Conservation (phyloP, 2,797 vertebrate species). For the Chromis chromis region DNA sequence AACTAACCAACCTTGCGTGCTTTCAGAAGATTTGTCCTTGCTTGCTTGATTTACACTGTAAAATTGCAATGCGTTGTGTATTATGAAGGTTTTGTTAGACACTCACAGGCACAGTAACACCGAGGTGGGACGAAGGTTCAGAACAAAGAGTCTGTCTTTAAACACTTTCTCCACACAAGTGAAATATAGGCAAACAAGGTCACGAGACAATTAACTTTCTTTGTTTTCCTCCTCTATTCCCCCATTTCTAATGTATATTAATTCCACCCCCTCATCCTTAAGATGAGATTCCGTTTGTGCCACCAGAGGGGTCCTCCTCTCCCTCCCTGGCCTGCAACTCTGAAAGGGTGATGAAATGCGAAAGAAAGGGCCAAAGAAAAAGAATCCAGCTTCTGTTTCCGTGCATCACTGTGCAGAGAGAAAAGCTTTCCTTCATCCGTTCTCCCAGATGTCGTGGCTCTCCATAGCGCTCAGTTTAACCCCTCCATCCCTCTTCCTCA, state of each 20-base stretch:
- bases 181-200: slow-evolving; percentile 74
- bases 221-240: slow-evolving; percentile 57
- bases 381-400: slow-evolving; percentile 38
- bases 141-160: slow-evolving; percentile 20
- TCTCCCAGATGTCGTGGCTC: slow-evolving; percentile 54
- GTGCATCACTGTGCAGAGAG: slow-evolving; percentile 46
- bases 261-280: slow-evolving; percentile 72
- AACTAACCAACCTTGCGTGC: background rate
- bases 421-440: slow-evolving; percentile 45
- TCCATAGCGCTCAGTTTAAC: slow-evolving; percentile 62
- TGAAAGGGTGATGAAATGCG: slow-evolving; percentile 73
- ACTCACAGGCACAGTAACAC: slow-evolving; percentile 18
- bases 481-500: slow-evolving; percentile 46
- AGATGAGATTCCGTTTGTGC: slow-evolving; percentile 68
- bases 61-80: background rate
- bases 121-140: slow-evolving; percentile 1
- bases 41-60: background rate
- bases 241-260: slow-evolving; percentile 68
- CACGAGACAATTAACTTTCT: slow-evolving; percentile 68
- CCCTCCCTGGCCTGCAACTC: slow-evolving; percentile 15
- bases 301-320: slow-evolving; percentile 46
- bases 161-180: slow-evolving; percentile 39
- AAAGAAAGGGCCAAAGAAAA: slow-evolving; percentile 65
- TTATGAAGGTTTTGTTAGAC: slow-evolving; percentile 12
- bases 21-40: background rate